A percentile compares a stretch with the other conserved stretches of the same genome.
These are phyloP conservation scores for Tyria jacobaeae DNA, from an alignment of 2,888 invertebrate genomes.

Conservation along the genomic window DNA sequence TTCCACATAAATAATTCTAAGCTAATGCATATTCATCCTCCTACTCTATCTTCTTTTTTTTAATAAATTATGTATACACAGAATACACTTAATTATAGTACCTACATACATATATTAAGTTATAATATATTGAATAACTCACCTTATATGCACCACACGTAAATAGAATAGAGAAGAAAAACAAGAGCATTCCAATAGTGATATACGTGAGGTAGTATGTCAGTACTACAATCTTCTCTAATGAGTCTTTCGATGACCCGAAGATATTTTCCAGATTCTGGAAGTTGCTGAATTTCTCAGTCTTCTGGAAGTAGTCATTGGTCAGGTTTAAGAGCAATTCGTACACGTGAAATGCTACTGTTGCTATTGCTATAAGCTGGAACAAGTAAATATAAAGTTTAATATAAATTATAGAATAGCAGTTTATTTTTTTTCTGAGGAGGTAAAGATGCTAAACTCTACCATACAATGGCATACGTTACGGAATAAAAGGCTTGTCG, in stretches of 20 bases:
- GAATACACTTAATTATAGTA: no score
- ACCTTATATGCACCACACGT: slow-evolving; percentile 79
- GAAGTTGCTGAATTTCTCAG: slow-evolving; percentile 72
- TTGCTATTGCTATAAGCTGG: slow-evolving; percentile 75
- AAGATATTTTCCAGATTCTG: slow-evolving; percentile 76
- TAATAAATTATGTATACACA: no score
- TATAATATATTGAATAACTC: slow-evolving; percentile 27
- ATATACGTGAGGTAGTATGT: slow-evolving; percentile 73
- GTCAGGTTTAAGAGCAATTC: slow-evolving; percentile 69
- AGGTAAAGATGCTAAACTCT: no score
- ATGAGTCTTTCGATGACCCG: slow-evolving; percentile 64
- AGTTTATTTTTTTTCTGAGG: background rate
- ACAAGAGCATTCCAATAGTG: slow-evolving; percentile 66
- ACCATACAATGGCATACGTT: no score
- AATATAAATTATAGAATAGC: no score
- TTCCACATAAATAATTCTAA: no score
- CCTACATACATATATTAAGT: no score
- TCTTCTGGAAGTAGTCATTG: slow-evolving; percentile 63
- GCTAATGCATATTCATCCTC: no score
- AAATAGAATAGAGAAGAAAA: slow-evolving; percentile 69
- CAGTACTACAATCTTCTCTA: slow-evolving; percentile 66
- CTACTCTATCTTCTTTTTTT: no score
- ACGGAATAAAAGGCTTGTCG: no score
- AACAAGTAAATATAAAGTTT: slow-evolving; percentile 40
- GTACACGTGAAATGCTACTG: slow-evolving; percentile 71